Conservation (phyloP, 2,113 vertebrate species). For the Mesembrinibis cayennensis region DNA sequence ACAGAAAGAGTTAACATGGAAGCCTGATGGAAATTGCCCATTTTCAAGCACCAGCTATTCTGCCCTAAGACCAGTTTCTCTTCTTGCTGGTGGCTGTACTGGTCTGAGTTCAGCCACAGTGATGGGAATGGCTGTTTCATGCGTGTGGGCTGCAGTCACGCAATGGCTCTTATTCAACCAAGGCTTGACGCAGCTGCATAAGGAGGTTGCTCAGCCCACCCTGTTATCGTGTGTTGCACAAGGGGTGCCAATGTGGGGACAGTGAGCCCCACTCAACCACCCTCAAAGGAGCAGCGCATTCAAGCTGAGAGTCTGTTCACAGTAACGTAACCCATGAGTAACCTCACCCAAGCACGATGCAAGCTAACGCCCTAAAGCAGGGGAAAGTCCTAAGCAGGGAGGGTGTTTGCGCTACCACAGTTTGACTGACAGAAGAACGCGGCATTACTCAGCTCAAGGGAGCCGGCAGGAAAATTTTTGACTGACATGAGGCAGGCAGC, state of each 20-base stretch:
- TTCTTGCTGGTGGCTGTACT: neutral
- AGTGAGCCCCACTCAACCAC: neutral
- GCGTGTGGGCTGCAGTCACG: neutral
- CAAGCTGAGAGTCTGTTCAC: neutral
- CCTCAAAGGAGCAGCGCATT: neutral
- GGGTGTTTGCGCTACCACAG: neutral
- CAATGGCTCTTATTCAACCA: neutral
- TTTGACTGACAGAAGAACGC: neutral
- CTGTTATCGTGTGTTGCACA: neutral
- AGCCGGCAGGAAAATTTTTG: neutral
- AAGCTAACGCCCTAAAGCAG: neutral
- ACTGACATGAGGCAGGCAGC: slow-evolving; percentile 3
- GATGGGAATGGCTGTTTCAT: neutral
- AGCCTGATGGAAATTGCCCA: neutral
- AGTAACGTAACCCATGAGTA: neutral
- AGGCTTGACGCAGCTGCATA: neutral
- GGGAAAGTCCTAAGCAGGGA: neutral
- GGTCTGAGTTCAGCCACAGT: neutral
- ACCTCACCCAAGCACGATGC: neutral
- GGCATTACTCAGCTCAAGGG: neutral
- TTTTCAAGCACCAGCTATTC: neutral
- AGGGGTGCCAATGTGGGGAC: neutral
- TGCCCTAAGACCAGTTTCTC: neutral
- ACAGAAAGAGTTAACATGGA: neutral
- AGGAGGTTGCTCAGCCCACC: neutral